phyloP scores from a whole-genome alignment of 2,113 vertebrate species.

The Grammomys surdaster region DNA sequence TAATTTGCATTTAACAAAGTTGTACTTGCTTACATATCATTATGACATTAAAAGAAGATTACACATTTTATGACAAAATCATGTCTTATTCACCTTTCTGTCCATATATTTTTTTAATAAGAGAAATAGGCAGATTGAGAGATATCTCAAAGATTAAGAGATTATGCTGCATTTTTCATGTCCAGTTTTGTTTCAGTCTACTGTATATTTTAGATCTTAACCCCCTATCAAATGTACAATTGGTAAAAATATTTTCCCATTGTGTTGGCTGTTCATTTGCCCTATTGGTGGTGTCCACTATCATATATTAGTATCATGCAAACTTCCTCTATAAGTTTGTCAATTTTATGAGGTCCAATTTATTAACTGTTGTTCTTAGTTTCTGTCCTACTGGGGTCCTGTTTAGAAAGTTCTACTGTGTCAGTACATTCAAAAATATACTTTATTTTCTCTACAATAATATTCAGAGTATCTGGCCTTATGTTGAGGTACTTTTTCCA shows the following conservation, averaged over 20 bases:
- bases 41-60: slow-evolving; percentile 24
- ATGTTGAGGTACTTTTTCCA: neutral
- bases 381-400: neutral
- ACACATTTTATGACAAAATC: neutral
- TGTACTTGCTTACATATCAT: slow-evolving; percentile 41
- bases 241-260: neutral
- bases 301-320: neutral
- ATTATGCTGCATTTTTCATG: neutral
- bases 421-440: neutral
- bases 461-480: no score
- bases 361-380: neutral
- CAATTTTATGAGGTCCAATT: neutral
- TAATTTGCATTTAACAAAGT: neutral
- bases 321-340: neutral
- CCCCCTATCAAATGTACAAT: neutral
- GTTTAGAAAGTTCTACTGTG: neutral
- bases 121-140: neutral
- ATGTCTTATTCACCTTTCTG: neutral
- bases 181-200: neutral
- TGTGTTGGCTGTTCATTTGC: neutral
- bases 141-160: neutral
- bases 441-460: neutral
- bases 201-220: neutral
- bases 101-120: neutral
- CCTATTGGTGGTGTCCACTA: neutral